These are phyloP conservation scores for Cephus spinipes DNA, from an alignment of 2,888 invertebrate genomes.

Conservation along the genomic window DNA sequence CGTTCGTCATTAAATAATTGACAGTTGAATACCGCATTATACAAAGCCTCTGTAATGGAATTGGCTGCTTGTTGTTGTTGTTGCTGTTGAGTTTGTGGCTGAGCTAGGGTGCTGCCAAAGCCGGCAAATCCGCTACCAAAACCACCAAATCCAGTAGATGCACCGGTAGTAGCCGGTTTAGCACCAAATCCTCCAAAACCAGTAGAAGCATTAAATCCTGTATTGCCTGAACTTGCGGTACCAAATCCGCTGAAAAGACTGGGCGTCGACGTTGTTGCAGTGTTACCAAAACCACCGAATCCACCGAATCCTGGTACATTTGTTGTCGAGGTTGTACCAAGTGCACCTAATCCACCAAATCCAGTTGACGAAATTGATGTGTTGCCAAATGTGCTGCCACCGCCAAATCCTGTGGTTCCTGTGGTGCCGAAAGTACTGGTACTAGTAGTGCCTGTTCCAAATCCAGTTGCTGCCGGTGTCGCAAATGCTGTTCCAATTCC, in stretches of 20 bases:
- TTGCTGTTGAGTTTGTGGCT: constrained; percentile 67
- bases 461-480: constrained; percentile 67
- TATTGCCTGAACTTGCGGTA: constrained; percentile 62
- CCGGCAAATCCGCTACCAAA: constrained; percentile 56
- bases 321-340: constrained; percentile 44
- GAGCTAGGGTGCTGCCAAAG: constrained; percentile 25
- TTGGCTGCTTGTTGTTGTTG: constrained; percentile 71
- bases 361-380: constrained; percentile 47
- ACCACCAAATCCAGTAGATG: constrained; percentile 66
- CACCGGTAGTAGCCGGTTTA: constrained; percentile 66
- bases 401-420: constrained; percentile 61
- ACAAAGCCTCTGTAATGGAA: constrained; percentile 76
- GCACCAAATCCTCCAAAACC: constrained; percentile 70
- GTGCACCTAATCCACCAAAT: constrained; percentile 51
- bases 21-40: constrained; percentile 81
- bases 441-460: constrained; percentile 57
- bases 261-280: constrained; percentile 55
- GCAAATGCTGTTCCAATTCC: constrained; percentile 68
- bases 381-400: constrained; percentile 47
- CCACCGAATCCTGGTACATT: constrained; percentile 53
- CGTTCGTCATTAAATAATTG: constrained; percentile 94
- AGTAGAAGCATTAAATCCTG: constrained; percentile 54
- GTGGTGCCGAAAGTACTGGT: constrained; percentile 56
- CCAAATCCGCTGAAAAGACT: constrained; percentile 70
- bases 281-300: constrained; percentile 57